These are phyloP conservation scores for Lithophane ornitopus DNA, from an alignment of 2,888 invertebrate species.

Conservation along the genomic window DNA sequence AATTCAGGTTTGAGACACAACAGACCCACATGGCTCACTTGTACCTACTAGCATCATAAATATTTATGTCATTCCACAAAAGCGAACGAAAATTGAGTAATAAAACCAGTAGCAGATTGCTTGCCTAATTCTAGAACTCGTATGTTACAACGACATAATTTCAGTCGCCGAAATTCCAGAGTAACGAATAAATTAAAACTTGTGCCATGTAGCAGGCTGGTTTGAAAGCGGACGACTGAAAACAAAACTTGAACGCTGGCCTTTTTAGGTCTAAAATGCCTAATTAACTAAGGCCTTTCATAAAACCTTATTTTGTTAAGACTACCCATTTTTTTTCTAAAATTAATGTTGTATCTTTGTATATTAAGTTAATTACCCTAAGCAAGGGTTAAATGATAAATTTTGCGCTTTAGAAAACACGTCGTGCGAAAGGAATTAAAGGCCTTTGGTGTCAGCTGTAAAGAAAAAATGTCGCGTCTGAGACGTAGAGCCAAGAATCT, in stretches of 20 bases:
- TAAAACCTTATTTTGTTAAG: slow-evolving; percentile 73
- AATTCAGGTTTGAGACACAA: neutral
- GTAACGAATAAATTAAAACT: slow-evolving; percentile 56
- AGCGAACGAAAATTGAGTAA: slow-evolving; percentile 3
- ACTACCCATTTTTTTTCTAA: slow-evolving; percentile 66
- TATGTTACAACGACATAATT: slow-evolving; percentile 25
- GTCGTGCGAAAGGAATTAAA: slow-evolving; percentile 80
- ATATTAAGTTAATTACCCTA: slow-evolving; percentile 82
- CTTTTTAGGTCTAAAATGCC: slow-evolving; percentile 56
- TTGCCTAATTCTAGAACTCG: slow-evolving; percentile 7
- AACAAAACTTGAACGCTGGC: slow-evolving; percentile 32
- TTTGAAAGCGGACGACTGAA: slow-evolving; percentile 17
- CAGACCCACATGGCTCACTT: neutral
- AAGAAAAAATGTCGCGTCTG: slow-evolving; percentile 75
- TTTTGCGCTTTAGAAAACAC: slow-evolving; percentile 81
- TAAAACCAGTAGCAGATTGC: slow-evolving; percentile 26
- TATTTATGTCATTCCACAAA: neutral
- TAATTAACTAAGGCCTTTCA: slow-evolving; percentile 56
- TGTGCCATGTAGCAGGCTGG: slow-evolving; percentile 12
- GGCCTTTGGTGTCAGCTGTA: slow-evolving; percentile 76
- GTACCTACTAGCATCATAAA: neutral
- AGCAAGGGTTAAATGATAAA: slow-evolving; percentile 83
- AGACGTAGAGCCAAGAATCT: slow-evolving; percentile 57
- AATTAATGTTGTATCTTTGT: slow-evolving; percentile 67
- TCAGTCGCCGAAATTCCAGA: slow-evolving; percentile 18